Conservation (phyloP, 2,888 invertebrate genomes). For the Limenitis camilla region DNA sequence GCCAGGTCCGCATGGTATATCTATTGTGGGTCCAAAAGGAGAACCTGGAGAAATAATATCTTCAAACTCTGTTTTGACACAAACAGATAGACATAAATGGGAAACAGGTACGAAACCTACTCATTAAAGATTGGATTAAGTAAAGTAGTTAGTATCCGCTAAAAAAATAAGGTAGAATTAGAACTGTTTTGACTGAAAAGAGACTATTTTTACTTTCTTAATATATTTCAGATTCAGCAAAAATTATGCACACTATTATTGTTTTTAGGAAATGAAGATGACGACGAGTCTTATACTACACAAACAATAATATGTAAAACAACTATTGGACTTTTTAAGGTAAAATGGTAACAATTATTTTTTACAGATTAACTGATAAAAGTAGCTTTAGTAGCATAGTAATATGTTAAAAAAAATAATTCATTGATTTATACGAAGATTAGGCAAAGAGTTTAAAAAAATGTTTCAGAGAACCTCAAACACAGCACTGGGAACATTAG, state of each 20-base stretch:
- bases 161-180: too few relatives aligned
- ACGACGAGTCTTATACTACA: slow-evolving; percentile 41
- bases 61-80: slow-evolving; percentile 7
- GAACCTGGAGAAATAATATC: slow-evolving; percentile 40
- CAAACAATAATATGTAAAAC: slow-evolving; percentile 49
- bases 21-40: slow-evolving; percentile 49
- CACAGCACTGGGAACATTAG: slow-evolving; percentile 52
- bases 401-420: too few relatives aligned
- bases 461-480: slow-evolving; percentile 43
- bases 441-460: not conserved
- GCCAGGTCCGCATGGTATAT: slow-evolving; percentile 46
- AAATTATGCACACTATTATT: not conserved
- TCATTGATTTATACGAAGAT: too few relatives aligned
- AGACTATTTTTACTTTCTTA: not conserved
- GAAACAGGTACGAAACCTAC: too few relatives aligned
- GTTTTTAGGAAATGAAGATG: slow-evolving; percentile 25
- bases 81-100: not conserved
- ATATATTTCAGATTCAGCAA: not conserved
- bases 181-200: not conserved
- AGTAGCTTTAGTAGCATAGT: not conserved
- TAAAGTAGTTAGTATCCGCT: too few relatives aligned
- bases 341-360: slow-evolving; percentile 24
- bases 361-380: not conserved
- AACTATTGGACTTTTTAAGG: slow-evolving; percentile 44
- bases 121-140: too few relatives aligned